These are phyloP conservation scores for Australoheros scitulus DNA, from an alignment of 2,113 vertebrate genomes.

Conservation along the genomic window DNA sequence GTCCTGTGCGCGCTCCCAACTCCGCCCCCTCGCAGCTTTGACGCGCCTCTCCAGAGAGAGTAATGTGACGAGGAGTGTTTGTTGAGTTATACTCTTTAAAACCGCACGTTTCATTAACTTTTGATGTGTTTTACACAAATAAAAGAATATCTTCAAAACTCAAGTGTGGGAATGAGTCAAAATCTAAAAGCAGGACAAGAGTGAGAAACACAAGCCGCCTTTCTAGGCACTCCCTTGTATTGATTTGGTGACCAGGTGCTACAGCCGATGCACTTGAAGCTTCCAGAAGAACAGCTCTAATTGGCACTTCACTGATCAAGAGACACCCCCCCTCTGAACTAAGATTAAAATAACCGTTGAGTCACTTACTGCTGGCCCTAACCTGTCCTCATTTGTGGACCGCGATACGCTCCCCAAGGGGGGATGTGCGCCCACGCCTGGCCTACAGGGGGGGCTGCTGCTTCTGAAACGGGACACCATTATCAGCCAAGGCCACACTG, in stretches of 20 bases:
- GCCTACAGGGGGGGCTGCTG: constrained; percentile 49
- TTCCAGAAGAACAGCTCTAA: neutral
- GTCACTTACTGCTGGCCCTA: neutral
- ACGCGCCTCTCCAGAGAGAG: constrained; percentile 22
- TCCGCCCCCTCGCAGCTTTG: constrained; percentile 24
- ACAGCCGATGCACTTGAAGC: neutral
- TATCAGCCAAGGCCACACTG: constrained; percentile 58
- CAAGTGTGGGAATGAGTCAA: neutral
- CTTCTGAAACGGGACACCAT: constrained; percentile 47
- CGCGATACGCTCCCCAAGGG: neutral
- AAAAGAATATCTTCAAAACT: neutral
- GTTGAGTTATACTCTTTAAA: neutral
- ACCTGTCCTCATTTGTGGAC: neutral
- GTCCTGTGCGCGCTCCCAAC: constrained; percentile 35
- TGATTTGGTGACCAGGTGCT: neutral
- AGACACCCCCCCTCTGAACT: neutral
- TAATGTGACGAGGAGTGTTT: neutral
- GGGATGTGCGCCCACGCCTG: neutral
- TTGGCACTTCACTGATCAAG: neutral
- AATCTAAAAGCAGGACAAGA: neutral
- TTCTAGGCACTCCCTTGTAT: neutral
- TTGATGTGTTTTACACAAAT: neutral
- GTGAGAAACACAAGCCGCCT: fast-evolving
- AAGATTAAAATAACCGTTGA: neutral
- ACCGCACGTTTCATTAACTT: neutral